These are phyloP conservation scores for Leptopilina syphax DNA, from an alignment of 2,888 invertebrate species.

Conservation along the genomic window DNA sequence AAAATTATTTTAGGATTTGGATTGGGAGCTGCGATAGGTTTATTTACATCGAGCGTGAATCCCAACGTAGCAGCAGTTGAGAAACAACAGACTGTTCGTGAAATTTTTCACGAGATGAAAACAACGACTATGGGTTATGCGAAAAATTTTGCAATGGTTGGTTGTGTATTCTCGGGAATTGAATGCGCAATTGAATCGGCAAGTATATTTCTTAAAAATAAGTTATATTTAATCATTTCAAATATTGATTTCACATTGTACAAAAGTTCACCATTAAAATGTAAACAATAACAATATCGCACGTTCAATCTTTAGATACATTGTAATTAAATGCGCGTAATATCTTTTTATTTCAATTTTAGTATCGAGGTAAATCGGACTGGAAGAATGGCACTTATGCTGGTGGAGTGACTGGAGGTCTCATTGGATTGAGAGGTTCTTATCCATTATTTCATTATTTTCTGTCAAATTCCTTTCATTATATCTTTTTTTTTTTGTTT, in stretches of 20 bases:
- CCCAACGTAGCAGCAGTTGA: constrained; percentile 88
- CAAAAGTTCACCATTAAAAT: background rate
- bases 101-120: constrained; percentile 95
- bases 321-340: constrained; percentile 22
- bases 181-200: constrained; percentile 97
- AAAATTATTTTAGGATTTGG: constrained; percentile 86
- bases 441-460: constrained; percentile 66
- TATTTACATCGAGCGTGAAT: constrained; percentile 97
- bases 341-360: constrained; percentile 53
- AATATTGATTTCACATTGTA: constrained; percentile 38
- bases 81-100: constrained; percentile 89
- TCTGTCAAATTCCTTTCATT: constrained; percentile 22
- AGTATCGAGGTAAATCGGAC: constrained; percentile 93
- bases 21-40: constrained; percentile 94
- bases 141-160: constrained; percentile 98
- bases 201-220: constrained; percentile 66
- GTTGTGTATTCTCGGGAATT: constrained; percentile 94
- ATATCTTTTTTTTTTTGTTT: background rate
- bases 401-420: constrained; percentile 95
- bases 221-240: constrained; percentile 23
- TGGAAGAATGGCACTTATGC: constrained; percentile 98
- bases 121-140: constrained; percentile 93
- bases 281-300: constrained; percentile 3
- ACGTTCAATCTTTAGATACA: background rate
- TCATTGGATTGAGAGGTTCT: constrained; percentile 88